Evolutionary conservation across 2,113 vertebrate species (phyloP).

Genomic region (Chamaea fasciata): DNA sequence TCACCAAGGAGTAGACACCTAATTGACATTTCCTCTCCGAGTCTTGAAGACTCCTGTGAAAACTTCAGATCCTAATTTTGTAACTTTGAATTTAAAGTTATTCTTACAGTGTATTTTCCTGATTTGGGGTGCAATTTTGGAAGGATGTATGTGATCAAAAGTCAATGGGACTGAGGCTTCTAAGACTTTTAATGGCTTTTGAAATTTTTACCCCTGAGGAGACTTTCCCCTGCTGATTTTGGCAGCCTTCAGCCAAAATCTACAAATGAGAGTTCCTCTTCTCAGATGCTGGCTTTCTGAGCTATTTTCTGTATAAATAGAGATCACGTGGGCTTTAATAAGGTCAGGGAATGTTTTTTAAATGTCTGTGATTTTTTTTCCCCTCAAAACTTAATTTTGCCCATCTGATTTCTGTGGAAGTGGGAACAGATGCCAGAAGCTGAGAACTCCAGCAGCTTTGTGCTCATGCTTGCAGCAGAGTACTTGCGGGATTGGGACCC

Average conservation of each 20-base stretch:
- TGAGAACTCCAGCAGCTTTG: slow-evolving; percentile 55
- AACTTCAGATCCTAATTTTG: slow-evolving; percentile 9
- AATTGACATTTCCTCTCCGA: slow-evolving; percentile 28
- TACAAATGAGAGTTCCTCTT: slow-evolving; percentile 59
- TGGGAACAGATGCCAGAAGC: slow-evolving; percentile 64
- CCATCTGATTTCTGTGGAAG: slow-evolving; percentile 64
- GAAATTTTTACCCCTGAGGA: slow-evolving; percentile 47
- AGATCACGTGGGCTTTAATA: slow-evolving; percentile 63
- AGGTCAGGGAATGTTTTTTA: slow-evolving; percentile 67
- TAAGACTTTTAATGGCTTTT: slow-evolving; percentile 47
- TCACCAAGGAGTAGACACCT: slow-evolving; percentile 1
- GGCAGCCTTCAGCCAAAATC: slow-evolving; percentile 45
- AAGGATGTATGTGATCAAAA: slow-evolving; percentile 19
- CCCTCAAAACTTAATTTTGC: slow-evolving; percentile 55
- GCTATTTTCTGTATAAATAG: slow-evolving; percentile 63
- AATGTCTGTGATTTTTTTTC: slow-evolving; percentile 52
- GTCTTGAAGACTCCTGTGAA: background rate
- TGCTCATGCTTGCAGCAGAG: slow-evolving; percentile 29
- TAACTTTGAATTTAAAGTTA: background rate
- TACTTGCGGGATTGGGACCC: slow-evolving; percentile 43
- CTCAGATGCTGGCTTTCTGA: slow-evolving; percentile 56
- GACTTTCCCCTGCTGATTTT: slow-evolving; percentile 58
- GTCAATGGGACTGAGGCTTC: slow-evolving; percentile 24
- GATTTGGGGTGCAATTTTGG: slow-evolving; percentile 18
- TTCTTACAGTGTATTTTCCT: slow-evolving; percentile 11